Percentiles rank a stretch among this genome's conserved stretches.
Conservation (phyloP, 1,140 invertebrate species). For the Diabrotica virgifera region DNA sequence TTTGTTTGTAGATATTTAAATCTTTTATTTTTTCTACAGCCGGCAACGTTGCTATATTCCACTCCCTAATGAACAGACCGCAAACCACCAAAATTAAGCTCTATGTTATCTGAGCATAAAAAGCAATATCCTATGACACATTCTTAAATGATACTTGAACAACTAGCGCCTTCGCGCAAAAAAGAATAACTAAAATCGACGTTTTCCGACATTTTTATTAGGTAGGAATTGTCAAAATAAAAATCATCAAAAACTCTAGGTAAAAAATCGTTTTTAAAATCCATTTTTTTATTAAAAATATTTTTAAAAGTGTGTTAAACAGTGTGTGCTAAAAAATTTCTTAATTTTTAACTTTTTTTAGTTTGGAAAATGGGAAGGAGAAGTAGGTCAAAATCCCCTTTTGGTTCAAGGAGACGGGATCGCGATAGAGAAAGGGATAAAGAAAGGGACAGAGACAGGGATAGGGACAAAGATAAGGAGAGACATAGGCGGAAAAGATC, state of each 20-base stretch:
- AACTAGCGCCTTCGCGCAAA: conserved; percentile 45
- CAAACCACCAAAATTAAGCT: not conserved
- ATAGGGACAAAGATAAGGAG: conserved; percentile 53
- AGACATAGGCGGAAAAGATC: conserved; percentile 55
- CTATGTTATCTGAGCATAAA: not conserved
- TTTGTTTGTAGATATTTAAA: no score
- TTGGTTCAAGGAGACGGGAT: conserved; percentile 38
- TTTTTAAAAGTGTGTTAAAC: not conserved
- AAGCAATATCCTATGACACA: not conserved
- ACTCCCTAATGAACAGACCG: conserved; percentile 5
- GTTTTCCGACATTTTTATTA: conserved; percentile 41
- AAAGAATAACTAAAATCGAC: conserved; percentile 44
- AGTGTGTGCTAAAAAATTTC: conserved; percentile 11
- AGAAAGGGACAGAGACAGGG: conserved; percentile 37
- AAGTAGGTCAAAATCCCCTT: conserved; percentile 46
- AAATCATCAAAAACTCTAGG: conserved; percentile 28
- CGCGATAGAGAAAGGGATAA: conserved; percentile 46
- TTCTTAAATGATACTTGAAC: conserved; percentile 23
- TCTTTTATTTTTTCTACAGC: no score
- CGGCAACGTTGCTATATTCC: conserved; percentile 16
- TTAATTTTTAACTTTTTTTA: conserved; percentile 21
- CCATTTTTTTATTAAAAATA: not conserved
- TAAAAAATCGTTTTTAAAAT: conserved; percentile 33
- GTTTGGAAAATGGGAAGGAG: conserved; percentile 40
- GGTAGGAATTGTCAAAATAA: conserved; percentile 39